phyloP scores from a whole-genome alignment of 2,888 invertebrate species.

The Cheilosia soror region DNA sequence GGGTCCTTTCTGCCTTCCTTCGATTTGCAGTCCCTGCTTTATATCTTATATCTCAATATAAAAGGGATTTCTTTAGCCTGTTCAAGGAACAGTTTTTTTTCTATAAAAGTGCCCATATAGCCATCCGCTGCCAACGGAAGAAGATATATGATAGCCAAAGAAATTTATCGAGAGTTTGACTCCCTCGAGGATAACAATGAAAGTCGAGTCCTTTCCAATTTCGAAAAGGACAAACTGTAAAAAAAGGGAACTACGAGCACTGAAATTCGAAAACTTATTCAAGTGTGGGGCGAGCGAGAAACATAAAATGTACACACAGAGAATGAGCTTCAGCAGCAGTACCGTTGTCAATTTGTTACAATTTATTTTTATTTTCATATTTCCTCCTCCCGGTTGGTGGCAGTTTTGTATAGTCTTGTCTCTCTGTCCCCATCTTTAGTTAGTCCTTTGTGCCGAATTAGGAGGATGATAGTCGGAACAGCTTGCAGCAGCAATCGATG shows the following conservation, averaged over 20 bases:
- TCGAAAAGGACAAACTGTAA: conserved; percentile 43
- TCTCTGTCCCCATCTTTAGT: conserved; percentile 19
- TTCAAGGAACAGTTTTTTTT: not conserved
- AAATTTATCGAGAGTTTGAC: conserved; percentile 73
- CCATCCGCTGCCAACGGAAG: conserved; percentile 64
- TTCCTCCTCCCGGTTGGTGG: conserved; percentile 33
- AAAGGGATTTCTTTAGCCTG: conserved; percentile 64
- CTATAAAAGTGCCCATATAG: conserved; percentile 29
- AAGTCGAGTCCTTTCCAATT: conserved; percentile 72
- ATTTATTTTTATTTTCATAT: conserved; percentile 75
- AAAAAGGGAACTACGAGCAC: conserved; percentile 13
- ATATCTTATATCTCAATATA: conserved; percentile 56
- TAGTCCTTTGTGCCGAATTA: conserved; percentile 73
- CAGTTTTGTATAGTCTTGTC: conserved; percentile 14
- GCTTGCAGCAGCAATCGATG: conserved; percentile 69
- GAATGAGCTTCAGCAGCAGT: conserved; percentile 51
- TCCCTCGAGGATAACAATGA: conserved; percentile 66
- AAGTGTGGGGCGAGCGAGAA: conserved; percentile 25
- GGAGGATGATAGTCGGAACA: conserved; percentile 68
- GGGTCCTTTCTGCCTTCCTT: conserved; percentile 10
- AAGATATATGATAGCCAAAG: conserved; percentile 74
- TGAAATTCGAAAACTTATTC: conserved; percentile 38
- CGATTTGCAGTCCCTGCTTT: conserved; percentile 35
- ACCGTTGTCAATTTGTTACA: conserved; percentile 74
- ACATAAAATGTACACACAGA: conserved; percentile 63